Conservation (phyloP, 2,888 invertebrate genomes). For the Bugulina stolonifera region DNA sequence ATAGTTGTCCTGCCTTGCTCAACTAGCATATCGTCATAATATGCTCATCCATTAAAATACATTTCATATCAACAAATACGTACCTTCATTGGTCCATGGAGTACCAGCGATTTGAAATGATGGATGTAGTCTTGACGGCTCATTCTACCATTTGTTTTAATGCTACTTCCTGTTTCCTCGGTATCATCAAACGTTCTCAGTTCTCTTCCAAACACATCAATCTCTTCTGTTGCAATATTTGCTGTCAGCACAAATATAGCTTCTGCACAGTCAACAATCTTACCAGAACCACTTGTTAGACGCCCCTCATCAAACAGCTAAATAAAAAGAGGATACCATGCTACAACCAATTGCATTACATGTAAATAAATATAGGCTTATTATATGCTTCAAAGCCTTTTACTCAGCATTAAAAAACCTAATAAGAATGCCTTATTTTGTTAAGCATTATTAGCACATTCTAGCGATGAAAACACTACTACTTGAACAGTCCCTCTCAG, state of each 20-base stretch:
- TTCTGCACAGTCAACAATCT: slow-evolving; percentile 81
- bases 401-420: too few species aligned
- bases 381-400: too few species aligned
- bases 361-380: too few species aligned
- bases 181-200: slow-evolving; percentile 58
- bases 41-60: too few species aligned
- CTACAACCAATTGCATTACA: too few species aligned
- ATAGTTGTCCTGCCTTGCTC: too few species aligned
- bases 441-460: too few species aligned
- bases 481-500: too few species aligned
- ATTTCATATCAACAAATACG: background rate
- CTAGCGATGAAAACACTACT: too few species aligned
- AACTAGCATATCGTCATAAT: too few species aligned
- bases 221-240: slow-evolving; percentile 83
- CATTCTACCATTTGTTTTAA: background rate
- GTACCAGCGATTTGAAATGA: background rate
- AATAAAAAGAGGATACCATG: background rate
- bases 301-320: slow-evolving; percentile 61
- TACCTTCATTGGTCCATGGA: slow-evolving; percentile 12
- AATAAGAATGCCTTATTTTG: too few species aligned
- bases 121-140: background rate
- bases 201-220: slow-evolving; percentile 73
- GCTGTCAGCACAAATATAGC: slow-evolving; percentile 87
- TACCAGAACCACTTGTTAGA: slow-evolving; percentile 82
- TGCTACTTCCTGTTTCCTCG: background rate